Base-by-base conservation (phyloP, 2,797 vertebrate genomes). In the Hyperoplus lanceolatus region DNA sequence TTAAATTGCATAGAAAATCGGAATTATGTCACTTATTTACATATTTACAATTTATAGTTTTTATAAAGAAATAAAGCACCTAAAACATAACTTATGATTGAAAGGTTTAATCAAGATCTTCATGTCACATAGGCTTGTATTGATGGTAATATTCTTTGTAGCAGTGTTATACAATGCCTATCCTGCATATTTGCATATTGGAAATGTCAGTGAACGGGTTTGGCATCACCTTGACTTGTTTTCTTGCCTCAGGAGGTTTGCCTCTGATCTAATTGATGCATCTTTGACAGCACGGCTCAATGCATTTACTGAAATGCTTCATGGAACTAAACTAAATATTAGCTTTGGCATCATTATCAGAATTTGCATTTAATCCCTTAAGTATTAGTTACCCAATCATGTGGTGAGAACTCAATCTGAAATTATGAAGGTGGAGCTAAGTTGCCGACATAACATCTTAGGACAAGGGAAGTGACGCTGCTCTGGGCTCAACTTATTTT, bases 231-330 rank as follows among this genome's bases (percentile, higher is more conserved):
- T 60, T 14, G 41, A 39, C 21, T 6, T 38, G 29, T 60, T 18
- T 38, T 62, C 6, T 3, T 3, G 8, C 4, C 15, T 42, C 21
- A 45, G 39, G 6, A 45, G 39, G 6, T 60, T 83, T 51, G 53
- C 43, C 50, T 73, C 43, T 2, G 7, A 49, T 43, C 2, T 65
- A 43, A 63, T 58, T 66, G 42, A 51, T 53, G 3, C 7, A 50
- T 62, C 4, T 54, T 18, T 70, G 51, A 61, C 16, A n/a, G n/a
- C 0, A 7, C n/a, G 55, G 15, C 41, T 58, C 36, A 18, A 15
- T 9, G 10, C 62, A 29, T 29, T 29, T 66, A 45, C 70, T 83
- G 80, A 86, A 68, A 84, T 90, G 85, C 82, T 29, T 29, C 29
- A 29, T 29, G 29, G 29, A 29, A 29, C 29, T 29, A 29, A 29